These are phyloP conservation scores for Drosophila eugracilis DNA, from an alignment of 1,140 invertebrate genomes.

Conservation along the genomic window DNA sequence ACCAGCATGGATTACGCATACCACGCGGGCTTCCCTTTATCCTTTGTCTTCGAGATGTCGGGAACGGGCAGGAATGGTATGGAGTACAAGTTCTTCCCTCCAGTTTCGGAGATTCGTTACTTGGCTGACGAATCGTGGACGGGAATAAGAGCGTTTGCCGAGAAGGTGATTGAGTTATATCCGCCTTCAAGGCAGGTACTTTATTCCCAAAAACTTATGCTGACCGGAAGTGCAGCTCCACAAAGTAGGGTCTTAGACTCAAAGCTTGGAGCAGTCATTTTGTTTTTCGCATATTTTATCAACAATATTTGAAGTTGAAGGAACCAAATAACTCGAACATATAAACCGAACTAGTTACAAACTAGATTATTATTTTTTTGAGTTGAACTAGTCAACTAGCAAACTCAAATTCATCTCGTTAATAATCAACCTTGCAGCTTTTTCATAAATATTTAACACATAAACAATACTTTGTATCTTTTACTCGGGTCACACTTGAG, in stretches of 20 bases:
- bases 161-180: constrained; percentile 47
- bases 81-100: constrained; percentile 45
- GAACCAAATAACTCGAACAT: too few species aligned
- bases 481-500: too few species aligned
- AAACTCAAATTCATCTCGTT: too few species aligned
- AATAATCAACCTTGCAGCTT: too few species aligned
- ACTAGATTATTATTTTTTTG: too few species aligned
- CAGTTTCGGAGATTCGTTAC: constrained; percentile 1
- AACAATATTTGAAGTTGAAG: neutral
- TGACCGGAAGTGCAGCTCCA: neutral
- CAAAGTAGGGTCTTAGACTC: neutral
- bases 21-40: constrained; percentile 36
- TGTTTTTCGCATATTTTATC: neutral
- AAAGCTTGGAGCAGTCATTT: neutral
- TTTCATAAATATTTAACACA: too few species aligned
- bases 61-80: neutral
- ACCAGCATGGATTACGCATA: constrained; percentile 59
- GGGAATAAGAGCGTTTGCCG: constrained; percentile 43
- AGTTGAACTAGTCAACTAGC: too few species aligned
- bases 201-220: rapidly evolving
- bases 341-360: too few species aligned
- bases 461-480: too few species aligned
- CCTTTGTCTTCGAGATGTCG: constrained; percentile 45
- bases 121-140: constrained; percentile 42
- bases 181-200: constrained; percentile 1